phyloP scores from a whole-genome alignment of 2,797 vertebrate genomes.

The Leucoraja ocellata region DNA sequence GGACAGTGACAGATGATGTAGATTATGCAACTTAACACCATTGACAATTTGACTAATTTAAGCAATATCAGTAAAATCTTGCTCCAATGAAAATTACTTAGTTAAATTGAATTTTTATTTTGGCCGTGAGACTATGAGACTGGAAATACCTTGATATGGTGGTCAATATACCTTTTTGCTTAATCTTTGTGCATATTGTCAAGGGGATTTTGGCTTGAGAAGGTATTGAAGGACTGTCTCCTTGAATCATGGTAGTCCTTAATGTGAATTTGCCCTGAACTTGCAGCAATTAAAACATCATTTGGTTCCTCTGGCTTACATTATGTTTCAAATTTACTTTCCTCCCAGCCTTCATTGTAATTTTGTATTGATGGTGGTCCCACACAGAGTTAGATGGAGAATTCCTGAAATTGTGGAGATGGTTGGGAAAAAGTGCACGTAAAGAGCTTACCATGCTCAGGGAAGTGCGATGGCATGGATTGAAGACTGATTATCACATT shows the following conservation, averaged over 20 bases:
- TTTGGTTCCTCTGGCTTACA: neutral
- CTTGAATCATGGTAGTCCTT: neutral
- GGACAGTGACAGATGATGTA: neutral
- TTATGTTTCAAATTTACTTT: neutral
- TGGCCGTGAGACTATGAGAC: neutral
- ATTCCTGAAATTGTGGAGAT: neutral
- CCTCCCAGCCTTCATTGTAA: neutral
- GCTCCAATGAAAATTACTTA: neutral
- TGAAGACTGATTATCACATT: neutral
- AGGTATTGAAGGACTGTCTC: neutral
- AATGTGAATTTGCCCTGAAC: neutral
- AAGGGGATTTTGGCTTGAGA: neutral
- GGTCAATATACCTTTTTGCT: neutral
- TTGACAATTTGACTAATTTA: conserved; percentile 12
- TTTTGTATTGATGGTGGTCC: neutral
- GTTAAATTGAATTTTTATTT: neutral
- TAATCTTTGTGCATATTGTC: too few relatives aligned
- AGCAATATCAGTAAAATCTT: neutral
- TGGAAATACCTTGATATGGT: neutral
- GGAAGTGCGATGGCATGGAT: neutral
- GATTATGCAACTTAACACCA: neutral
- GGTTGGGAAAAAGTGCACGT: too few relatives aligned
- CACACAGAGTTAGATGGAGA: neutral
- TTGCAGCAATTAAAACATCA: neutral
- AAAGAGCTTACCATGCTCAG: too few relatives aligned